A percentile compares a stretch with the other conserved stretches of the same genome.
phyloP scores from a whole-genome alignment of 1,140 invertebrate species.

The Heterodera carotae region DNA sequence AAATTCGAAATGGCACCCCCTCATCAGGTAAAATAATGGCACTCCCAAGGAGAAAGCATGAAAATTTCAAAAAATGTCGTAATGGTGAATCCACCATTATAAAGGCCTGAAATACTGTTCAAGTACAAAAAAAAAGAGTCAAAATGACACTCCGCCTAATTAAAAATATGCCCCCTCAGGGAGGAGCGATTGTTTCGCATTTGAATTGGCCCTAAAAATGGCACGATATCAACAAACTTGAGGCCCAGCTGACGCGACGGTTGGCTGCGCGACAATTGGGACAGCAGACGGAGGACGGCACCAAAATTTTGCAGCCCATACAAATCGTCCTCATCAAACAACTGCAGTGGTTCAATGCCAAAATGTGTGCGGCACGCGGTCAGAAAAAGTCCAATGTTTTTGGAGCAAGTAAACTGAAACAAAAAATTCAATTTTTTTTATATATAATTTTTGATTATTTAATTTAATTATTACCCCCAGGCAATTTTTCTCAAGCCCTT shows the following conservation, averaged over 20 bases:
- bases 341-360: conserved; percentile 30
- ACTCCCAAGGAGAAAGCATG: too few species aligned
- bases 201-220: too few species aligned
- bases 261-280: conserved; percentile 36
- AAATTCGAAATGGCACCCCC: too few species aligned
- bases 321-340: conserved; percentile 48
- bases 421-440: conserved; percentile 6
- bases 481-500: conserved; percentile 17
- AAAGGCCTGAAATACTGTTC: too few species aligned
- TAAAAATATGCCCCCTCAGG: too few species aligned
- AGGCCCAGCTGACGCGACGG: conserved; percentile 35
- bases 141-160: too few species aligned
- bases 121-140: too few species aligned
- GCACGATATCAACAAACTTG: conserved; percentile 39
- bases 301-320: conserved; percentile 49
- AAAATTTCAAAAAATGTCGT: too few species aligned
- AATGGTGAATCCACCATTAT: too few species aligned
- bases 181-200: too few species aligned
- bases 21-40: too few species aligned
- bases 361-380: conserved; percentile 47
- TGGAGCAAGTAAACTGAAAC: conserved; percentile 50
- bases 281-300: conserved; percentile 42
- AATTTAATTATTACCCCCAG: too few species aligned
- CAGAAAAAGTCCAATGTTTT: conserved; percentile 48
- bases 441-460: neutral